Percentiles rank a stretch among this genome's conserved stretches.
These are phyloP conservation scores for Peromyscus eremicus DNA, from an alignment of 2,797 vertebrate genomes.

Conservation along the genomic window DNA sequence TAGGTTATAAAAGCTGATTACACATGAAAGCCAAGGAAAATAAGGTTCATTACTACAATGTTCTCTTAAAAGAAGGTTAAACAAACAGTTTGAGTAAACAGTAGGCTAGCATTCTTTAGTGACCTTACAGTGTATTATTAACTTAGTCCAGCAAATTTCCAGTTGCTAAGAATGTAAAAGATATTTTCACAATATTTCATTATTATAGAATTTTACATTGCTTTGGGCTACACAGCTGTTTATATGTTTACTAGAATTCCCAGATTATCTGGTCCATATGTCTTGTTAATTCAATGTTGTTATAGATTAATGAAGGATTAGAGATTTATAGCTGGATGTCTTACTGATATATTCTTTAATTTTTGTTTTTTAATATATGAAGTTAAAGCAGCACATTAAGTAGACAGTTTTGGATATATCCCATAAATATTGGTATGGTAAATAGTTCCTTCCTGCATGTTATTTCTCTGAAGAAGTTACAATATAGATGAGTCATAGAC, in stretches of 20 bases:
- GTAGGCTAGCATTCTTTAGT: background rate
- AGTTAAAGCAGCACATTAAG: background rate
- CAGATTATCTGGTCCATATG: background rate
- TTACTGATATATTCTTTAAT: background rate
- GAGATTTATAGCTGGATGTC: background rate
- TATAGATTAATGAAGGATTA: background rate
- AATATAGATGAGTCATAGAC: too few species aligned
- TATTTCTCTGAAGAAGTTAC: too few species aligned
- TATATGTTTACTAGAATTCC: background rate
- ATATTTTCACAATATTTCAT: background rate
- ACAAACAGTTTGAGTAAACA: background rate
- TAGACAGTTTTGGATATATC: background rate
- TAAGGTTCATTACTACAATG: background rate
- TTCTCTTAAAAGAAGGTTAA: background rate
- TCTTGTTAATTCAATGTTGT: background rate
- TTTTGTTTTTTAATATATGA: background rate
- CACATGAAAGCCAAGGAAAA: background rate
- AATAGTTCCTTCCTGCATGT: background rate
- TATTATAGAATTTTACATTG: too few species aligned
- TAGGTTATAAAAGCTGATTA: background rate
- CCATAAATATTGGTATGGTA: background rate
- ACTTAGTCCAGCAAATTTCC: background rate
- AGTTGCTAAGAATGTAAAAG: background rate
- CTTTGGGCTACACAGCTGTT: background rate
- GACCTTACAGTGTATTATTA: background rate